phyloP scores from a whole-genome alignment of 2,113 vertebrate species.

The Proterorhinus semilunaris region DNA sequence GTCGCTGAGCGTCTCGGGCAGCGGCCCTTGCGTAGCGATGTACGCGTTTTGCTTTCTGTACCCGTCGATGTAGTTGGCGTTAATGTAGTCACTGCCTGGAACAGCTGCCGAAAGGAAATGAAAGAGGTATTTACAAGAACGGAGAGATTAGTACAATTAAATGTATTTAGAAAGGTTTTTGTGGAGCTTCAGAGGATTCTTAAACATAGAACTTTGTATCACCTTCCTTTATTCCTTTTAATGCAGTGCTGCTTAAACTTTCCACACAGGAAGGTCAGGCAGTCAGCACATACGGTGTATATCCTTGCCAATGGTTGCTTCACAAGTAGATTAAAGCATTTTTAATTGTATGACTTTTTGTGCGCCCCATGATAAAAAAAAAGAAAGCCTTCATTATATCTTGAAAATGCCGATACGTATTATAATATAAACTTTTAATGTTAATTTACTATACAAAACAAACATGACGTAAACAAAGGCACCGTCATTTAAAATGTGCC shows the following conservation, averaged over 20 bases:
- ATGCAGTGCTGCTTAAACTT: neutral
- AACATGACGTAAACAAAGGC: neutral
- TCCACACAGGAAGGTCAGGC: neutral
- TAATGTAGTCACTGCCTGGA: constrained; percentile 94
- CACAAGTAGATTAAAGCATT: too few relatives aligned
- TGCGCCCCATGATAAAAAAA: too few relatives aligned
- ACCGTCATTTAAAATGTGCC: neutral
- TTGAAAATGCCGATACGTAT: too few relatives aligned
- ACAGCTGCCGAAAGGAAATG: constrained; percentile 74
- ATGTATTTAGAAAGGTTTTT: neutral
- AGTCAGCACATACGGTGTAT: neutral
- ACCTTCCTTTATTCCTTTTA: neutral
- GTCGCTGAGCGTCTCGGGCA: constrained; percentile 89
- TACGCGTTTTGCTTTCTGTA: constrained; percentile 95
- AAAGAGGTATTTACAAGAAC: neutral
- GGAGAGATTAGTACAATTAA: neutral
- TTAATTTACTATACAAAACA: too few relatives aligned
- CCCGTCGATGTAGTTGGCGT: constrained; percentile 93
- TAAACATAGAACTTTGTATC: neutral
- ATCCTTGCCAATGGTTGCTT: neutral
- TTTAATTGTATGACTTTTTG: too few relatives aligned
- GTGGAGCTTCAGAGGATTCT: neutral
- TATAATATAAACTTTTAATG: too few relatives aligned
- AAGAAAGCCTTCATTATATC: too few relatives aligned
- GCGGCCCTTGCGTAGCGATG: constrained; percentile 92